Conservation (phyloP, 2,888 invertebrate species). For the Callyntrura guangdongensis region DNA sequence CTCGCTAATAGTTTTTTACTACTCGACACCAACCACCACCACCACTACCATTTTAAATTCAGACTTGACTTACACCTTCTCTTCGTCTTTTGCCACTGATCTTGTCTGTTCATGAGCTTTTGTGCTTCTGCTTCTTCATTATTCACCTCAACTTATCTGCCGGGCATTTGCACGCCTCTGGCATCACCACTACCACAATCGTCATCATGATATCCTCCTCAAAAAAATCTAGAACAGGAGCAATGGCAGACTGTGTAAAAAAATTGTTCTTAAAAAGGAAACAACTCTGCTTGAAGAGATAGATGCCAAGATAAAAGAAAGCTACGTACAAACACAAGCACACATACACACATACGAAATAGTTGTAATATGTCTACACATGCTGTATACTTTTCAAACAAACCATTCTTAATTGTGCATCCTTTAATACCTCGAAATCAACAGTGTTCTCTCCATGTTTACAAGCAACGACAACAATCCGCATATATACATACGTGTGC, state of each 20-base stretch:
- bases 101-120: slow-evolving; percentile 54
- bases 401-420: slow-evolving; percentile 44
- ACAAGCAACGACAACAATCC: slow-evolving; percentile 22
- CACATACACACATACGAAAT: not conserved
- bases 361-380: not conserved
- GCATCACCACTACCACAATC: slow-evolving; percentile 32
- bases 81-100: not conserved
- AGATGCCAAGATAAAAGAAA: slow-evolving; percentile 27
- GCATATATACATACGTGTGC: not conserved
- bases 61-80: not conserved
- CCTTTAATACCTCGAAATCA: slow-evolving; percentile 37
- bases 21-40: not conserved
- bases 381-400: not conserved
- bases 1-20: not conserved
- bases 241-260: not conserved
- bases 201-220: slow-evolving; percentile 32
- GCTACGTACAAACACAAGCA: slow-evolving; percentile 1
- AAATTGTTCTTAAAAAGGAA: slow-evolving; percentile 36
- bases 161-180: slow-evolving; percentile 54
- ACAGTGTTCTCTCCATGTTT: slow-evolving; percentile 48
- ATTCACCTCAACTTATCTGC: slow-evolving; percentile 45
- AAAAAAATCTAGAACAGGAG: slow-evolving; percentile 18
- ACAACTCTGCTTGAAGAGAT: slow-evolving; percentile 32
- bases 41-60: not conserved
- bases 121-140: slow-evolving; percentile 40